These are phyloP conservation scores for Oreochromis niloticus DNA, from an alignment of 2,113 vertebrate species.

Conservation along the genomic window DNA sequence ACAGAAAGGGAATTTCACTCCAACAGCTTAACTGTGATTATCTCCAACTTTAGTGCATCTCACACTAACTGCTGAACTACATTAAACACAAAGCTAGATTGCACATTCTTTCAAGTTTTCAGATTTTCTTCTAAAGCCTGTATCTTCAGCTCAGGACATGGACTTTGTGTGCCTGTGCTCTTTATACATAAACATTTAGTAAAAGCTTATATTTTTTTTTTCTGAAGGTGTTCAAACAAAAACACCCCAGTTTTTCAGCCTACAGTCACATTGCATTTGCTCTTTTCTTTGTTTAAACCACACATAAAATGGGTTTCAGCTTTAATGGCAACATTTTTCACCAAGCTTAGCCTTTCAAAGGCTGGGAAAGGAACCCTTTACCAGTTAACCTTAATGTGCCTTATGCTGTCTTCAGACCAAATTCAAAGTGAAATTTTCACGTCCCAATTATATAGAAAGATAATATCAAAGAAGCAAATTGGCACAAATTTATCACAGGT, in stretches of 20 bases:
- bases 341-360: background rate
- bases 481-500: background rate
- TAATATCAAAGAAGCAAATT: background rate
- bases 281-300: background rate
- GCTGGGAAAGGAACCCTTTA: background rate
- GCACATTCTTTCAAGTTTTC: constrained; percentile 65
- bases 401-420: background rate
- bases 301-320: constrained; percentile 21
- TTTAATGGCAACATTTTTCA: background rate
- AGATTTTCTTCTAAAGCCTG: constrained; percentile 40
- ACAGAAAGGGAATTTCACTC: background rate
- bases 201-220: constrained; percentile 17
- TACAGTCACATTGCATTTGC: background rate
- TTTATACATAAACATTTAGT: background rate
- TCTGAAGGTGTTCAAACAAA: background rate
- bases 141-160: constrained; percentile 4
- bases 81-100: constrained; percentile 29
- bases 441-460: background rate
- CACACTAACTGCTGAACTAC: background rate
- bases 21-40: background rate
- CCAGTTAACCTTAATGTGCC: background rate
- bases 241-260: background rate
- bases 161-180: background rate
- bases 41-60: background rate
- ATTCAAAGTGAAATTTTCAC: background rate